Evolutionary conservation across 2,797 vertebrate genomes (phyloP).

Genomic region (Manis pentadactyla): DNA sequence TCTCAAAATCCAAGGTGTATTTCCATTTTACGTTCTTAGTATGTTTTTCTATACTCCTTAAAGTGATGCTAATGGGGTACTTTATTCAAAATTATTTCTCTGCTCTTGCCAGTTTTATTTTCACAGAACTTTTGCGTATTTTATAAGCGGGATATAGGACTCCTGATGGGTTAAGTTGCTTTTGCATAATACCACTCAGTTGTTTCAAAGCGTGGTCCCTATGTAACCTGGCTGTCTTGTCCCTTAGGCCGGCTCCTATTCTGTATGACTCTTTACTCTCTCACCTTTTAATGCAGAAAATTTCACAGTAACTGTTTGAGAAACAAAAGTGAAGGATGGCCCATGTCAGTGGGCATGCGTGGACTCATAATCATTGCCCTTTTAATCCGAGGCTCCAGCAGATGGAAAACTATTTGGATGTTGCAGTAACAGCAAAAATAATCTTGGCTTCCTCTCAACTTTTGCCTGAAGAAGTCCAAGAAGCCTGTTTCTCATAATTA

Average conservation of each 20-base stretch:
- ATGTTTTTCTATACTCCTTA: background rate
- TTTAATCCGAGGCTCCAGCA: constrained; percentile 60
- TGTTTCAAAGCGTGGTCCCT: background rate
- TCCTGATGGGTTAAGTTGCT: background rate
- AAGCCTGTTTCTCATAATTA: constrained; percentile 70
- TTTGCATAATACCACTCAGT: background rate
- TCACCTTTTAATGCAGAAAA: background rate
- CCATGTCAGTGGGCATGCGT: background rate
- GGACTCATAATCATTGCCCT: constrained; percentile 54
- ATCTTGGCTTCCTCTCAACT: constrained; percentile 57
- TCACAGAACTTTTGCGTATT: background rate
- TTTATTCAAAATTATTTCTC: background rate
- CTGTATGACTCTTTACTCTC: background rate
- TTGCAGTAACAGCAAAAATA: constrained; percentile 77
- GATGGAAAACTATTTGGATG: constrained; percentile 74
- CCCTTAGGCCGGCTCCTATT: background rate
- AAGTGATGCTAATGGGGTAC: background rate
- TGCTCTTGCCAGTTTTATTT: background rate
- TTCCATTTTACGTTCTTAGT: background rate
- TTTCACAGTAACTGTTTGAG: background rate
- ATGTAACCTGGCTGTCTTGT: background rate
- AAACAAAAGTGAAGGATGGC: background rate
- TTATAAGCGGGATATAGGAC: background rate
- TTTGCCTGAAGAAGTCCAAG: constrained; percentile 63
- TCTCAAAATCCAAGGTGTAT: background rate